Evolutionary conservation across 2,888 invertebrate species (phyloP).

Genomic region (Hydrotaea cyrtoneurina): DNA sequence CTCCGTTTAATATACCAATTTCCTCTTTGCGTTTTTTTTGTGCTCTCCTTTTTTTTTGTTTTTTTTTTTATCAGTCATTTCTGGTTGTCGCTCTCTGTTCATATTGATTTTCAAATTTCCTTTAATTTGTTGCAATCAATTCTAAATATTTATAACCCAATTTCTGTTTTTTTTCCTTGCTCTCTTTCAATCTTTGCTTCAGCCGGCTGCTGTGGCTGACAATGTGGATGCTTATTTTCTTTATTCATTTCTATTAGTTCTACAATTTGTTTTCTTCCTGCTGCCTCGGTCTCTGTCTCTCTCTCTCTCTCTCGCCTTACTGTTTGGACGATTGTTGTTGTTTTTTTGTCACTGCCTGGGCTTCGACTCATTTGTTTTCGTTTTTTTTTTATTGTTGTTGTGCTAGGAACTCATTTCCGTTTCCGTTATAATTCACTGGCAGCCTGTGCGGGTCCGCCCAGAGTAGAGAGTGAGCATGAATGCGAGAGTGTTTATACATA

Average conservation of each 20-base stretch:
- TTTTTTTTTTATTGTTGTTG: slow-evolving; percentile 61
- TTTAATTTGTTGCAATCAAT: slow-evolving; percentile 67
- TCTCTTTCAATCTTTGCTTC: slow-evolving; percentile 16
- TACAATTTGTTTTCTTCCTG: slow-evolving; percentile 43
- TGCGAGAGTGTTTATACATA: slow-evolving; percentile 32
- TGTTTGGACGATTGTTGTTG: background rate
- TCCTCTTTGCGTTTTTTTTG: slow-evolving; percentile 46
- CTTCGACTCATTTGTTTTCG: slow-evolving; percentile 20
- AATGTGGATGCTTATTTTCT: slow-evolving; percentile 18
- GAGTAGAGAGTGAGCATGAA: slow-evolving; percentile 13
- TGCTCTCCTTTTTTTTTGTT: background rate
- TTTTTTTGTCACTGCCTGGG: slow-evolving; percentile 4
- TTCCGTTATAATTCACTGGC: slow-evolving; percentile 65
- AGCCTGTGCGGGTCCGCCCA: slow-evolving; percentile 44
- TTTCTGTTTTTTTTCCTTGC: slow-evolving; percentile 34
- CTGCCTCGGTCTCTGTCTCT: slow-evolving; percentile 6
- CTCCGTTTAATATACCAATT: slow-evolving; percentile 62
- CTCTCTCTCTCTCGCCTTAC: background rate
- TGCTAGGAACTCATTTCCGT: slow-evolving; percentile 65
- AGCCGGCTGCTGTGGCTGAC: background rate
- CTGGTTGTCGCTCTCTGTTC: slow-evolving; percentile 39
- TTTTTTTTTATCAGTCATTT: slow-evolving; percentile 51
- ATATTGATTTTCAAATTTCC: slow-evolving; percentile 68
- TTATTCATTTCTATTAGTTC: slow-evolving; percentile 47
- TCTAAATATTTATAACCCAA: slow-evolving; percentile 68